Conservation (phyloP, 2,113 vertebrate species). For the Dicrurus megarhynchus region DNA sequence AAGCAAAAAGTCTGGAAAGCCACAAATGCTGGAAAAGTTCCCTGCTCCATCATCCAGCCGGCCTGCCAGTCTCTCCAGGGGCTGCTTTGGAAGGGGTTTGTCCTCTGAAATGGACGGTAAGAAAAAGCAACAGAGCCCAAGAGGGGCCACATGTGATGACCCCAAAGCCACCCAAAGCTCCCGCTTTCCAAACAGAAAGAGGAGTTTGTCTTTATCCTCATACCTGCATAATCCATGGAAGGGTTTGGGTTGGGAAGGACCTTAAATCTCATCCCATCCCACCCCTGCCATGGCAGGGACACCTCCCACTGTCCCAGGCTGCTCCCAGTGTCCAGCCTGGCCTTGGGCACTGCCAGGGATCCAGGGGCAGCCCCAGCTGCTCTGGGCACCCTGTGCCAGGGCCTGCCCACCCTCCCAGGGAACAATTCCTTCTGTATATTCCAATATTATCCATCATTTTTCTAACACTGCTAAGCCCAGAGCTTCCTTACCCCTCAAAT, state of each 20-base stretch:
- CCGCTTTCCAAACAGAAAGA: not conserved
- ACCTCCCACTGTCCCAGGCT: rapidly evolving
- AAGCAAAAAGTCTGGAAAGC: not conserved
- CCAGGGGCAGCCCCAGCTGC: not conserved
- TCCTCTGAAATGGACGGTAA: not conserved
- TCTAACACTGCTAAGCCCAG: not conserved
- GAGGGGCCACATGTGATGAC: not conserved
- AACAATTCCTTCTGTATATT: not conserved
- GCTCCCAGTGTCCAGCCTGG: not conserved
- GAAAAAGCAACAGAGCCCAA: not conserved
- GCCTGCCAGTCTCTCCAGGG: not conserved
- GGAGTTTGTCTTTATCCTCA: not conserved
- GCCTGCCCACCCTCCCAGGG: not conserved
- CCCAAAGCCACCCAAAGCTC: not conserved
- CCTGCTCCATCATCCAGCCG: not conserved
- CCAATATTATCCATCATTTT: not conserved
- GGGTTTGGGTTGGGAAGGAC: not conserved
- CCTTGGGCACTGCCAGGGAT: not conserved
- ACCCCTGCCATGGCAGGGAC: not conserved
- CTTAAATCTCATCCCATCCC: rapidly evolving
- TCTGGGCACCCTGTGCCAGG: not conserved
- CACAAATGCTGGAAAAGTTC: not conserved
- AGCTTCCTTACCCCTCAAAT: not conserved
- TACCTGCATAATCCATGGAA: rapidly evolving
- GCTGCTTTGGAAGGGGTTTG: not conserved